Percentiles rank a stretch among this genome's conserved stretches.
phyloP scores from a whole-genome alignment of 2,113 vertebrate genomes.

The Chaenocephalus aceratus region DNA sequence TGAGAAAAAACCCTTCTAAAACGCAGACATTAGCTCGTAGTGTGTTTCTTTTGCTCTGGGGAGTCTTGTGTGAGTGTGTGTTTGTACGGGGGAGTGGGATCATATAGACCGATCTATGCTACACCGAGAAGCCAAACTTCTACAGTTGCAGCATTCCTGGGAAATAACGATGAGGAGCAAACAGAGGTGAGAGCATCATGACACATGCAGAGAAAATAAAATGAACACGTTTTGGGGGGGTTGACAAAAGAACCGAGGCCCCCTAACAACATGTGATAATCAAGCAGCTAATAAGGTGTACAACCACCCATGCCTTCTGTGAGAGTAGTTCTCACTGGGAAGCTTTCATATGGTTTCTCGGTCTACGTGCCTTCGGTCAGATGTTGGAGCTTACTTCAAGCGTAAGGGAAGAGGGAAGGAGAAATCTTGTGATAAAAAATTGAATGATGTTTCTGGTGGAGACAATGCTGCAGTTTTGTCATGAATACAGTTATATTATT shows the following conservation, averaged over 20 bases:
- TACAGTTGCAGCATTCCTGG: conserved; percentile 45
- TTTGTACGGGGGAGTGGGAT: neutral
- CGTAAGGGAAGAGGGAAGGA: neutral
- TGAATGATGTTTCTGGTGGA: conserved; percentile 9
- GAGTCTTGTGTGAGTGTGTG: neutral
- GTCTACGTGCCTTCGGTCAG: neutral
- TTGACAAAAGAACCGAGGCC: conserved; percentile 19
- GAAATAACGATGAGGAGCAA: conserved; percentile 59
- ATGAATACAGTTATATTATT: neutral
- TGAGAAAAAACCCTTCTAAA: conserved; percentile 37
- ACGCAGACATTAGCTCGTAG: conserved; percentile 64
- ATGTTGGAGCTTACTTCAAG: conserved; percentile 20
- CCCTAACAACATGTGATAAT: conserved; percentile 33
- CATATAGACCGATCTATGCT: conserved; percentile 12
- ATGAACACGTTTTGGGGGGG: conserved; percentile 34
- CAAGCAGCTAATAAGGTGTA: conserved; percentile 50
- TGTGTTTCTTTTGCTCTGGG: conserved; percentile 38
- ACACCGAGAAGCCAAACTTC: conserved; percentile 36
- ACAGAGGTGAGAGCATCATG: conserved; percentile 57
- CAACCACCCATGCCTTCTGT: conserved; percentile 4
- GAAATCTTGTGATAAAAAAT: neutral
- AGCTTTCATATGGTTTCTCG: conserved; percentile 4
- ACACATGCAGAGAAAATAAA: conserved; percentile 61
- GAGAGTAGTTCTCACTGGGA: neutral
- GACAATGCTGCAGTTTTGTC: conserved; percentile 4